Evolutionary conservation across 2,113 vertebrate species (phyloP), one percentile per base, ranked within the genome.

Genomic region (Calidris pugnax): DNA sequence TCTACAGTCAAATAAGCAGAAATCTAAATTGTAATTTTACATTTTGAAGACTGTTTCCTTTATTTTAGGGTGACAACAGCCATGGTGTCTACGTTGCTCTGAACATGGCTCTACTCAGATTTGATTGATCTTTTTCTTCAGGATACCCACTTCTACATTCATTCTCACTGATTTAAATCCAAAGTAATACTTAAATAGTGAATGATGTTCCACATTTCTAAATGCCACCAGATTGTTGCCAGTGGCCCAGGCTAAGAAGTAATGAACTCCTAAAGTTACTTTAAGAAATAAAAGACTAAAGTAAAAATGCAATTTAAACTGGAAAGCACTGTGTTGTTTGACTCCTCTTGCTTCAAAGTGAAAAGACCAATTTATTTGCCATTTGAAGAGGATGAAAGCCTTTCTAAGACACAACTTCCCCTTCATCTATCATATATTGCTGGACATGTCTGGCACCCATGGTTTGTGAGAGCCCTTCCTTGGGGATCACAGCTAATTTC

Each of bases 281-380:
- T 87, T 43, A 93, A 89, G 88, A 95, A 96, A 95, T 79, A 83
- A 95, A 96, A 95, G 86, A 56, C 85, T 92, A 56, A 89, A 94
- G 33, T 62, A 90, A 92, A 95, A 95, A 95, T n/a, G 64, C 56
- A 96, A 92, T 95, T 97, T 95, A 95, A 97, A 94, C 97, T 89
- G 91, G 95, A 95, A 97, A 96, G 69, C 37, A 80, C 74, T 82
- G 60, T 77, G 88, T 92, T 96, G 86, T 93, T 92, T 87, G 87
- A 92, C 84, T 93, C 74, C 81, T 91, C 62, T 77, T 82, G 39
- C 91, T 95, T 96, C 89, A 94, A 96, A 97, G 93, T 37, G 67
- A 87, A 87, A 91, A 87, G 87, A 64, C 74, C 91, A 95, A 96
- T 95, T 96, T 95, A 89, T 93, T 95, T 94, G 77, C 92, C 71